Base-by-base conservation (phyloP, 2,797 vertebrate species). In the Chiloscyllium punctatum region DNA sequence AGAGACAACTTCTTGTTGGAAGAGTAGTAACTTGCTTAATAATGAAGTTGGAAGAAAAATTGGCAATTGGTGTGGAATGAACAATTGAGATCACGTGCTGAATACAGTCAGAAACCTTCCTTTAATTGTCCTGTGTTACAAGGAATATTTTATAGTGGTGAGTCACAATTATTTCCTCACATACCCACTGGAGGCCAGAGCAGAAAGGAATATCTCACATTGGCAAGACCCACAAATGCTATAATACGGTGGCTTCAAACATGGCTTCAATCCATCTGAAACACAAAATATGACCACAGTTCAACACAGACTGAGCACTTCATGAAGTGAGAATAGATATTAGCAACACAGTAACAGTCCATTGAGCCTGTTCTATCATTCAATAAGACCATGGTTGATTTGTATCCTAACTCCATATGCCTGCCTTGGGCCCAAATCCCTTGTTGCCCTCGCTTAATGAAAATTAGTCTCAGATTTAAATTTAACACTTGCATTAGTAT, bases 171-270 rank as follows among this genome's bases (percentile, higher is more conserved):
- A 16, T 91, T 8, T 33, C 88, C 33, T 37, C 7, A n/a, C 57
- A 68, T 18, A 21, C 5, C 33, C 57, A 6, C 33, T 51, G 37
- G 42, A 16, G 68, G 21, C 27, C 21, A 9, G 9, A 16, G 23
- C 66, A 94, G 71, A 21, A 71, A 48, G 68, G 37, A 94, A 27
- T 30, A 27, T 51, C 37, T 69, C 42, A 69, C 9, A 3, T 15
- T 8, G 68, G 1, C 0, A 48, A 23, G 68, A 0, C 9, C 92
- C 69, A 96, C 96, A 96, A 96, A 96, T 97, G 97, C 98, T 99
- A 99, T 98, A 99, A 98, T 97, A 99, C 97, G 6, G 99, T 99
- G 95, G 99, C 99, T 96, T 99, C 98, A 97, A 99, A 98, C 98
- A 99, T 99, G 97, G 99, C 99, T 96, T 98, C 97, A 95, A 98